Conservation (phyloP, 1,140 invertebrate species). For the Lordiphosa clarofinis region DNA sequence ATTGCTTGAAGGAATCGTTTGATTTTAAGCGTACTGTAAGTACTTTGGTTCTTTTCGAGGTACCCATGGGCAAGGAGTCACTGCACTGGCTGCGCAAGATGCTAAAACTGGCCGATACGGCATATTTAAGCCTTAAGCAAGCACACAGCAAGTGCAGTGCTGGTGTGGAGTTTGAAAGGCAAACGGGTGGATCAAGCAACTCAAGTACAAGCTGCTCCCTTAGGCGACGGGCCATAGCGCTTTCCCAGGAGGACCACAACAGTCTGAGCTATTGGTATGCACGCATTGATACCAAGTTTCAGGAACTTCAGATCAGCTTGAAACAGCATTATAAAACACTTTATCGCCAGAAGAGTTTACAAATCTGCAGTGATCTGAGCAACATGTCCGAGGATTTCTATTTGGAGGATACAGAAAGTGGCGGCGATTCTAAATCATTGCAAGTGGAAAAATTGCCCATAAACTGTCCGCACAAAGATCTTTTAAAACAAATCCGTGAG, state of each 20-base stretch:
- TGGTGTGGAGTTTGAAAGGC: background rate
- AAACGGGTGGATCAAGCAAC: background rate
- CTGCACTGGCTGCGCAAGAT: slow-evolving; percentile 32
- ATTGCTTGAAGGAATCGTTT: slow-evolving; percentile 61
- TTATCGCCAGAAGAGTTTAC: slow-evolving; percentile 28
- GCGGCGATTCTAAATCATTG: slow-evolving; percentile 19
- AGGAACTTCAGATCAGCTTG: slow-evolving; percentile 41
- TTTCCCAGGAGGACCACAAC: slow-evolving; percentile 39
- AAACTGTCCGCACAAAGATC: slow-evolving; percentile 15
- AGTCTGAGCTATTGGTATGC: slow-evolving; percentile 48
- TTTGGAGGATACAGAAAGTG: slow-evolving; percentile 23
- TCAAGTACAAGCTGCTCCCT: too few species aligned
- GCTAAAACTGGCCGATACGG: slow-evolving; percentile 42
- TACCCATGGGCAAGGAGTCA: slow-evolving; percentile 33
- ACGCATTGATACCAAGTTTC: slow-evolving; percentile 48
- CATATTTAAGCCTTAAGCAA: slow-evolving; percentile 17
- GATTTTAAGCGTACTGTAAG: slow-evolving; percentile 17
- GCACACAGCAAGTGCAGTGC: background rate
- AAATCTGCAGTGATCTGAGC: slow-evolving; percentile 36
- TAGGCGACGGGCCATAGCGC: slow-evolving; percentile 2
- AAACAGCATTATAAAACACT: slow-evolving; percentile 36
- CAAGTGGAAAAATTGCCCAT: background rate
- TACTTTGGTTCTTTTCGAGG: slow-evolving; percentile 51
- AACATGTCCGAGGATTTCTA: slow-evolving; percentile 6
- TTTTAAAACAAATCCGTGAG: slow-evolving; percentile 28